phyloP scores from a whole-genome alignment of 2,888 invertebrate genomes.

The Galerucella pusilla region DNA sequence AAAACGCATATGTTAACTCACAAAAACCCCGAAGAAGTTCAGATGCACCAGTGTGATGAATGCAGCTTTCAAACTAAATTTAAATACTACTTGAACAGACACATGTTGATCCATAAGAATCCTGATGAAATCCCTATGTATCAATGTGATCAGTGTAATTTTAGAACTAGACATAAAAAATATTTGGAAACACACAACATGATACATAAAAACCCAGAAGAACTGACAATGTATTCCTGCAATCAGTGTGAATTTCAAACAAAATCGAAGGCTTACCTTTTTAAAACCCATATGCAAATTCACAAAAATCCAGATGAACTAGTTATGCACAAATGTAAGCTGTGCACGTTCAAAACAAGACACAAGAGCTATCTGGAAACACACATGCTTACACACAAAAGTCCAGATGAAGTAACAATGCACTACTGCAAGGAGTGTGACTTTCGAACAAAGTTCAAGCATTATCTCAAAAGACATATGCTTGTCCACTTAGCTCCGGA shows the following conservation, averaged over 20 bases:
- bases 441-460: slow-evolving; percentile 47
- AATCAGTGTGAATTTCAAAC: slow-evolving; percentile 48
- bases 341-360: slow-evolving; percentile 48
- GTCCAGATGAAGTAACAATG: slow-evolving; percentile 46
- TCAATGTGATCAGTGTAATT: slow-evolving; percentile 47
- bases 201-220: slow-evolving; percentile 49
- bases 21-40: slow-evolving; percentile 45
- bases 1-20: slow-evolving; percentile 49
- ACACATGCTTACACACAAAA: slow-evolving; percentile 49
- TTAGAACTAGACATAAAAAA: slow-evolving; percentile 48
- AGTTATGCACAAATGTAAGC: slow-evolving; percentile 38
- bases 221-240: slow-evolving; percentile 49
- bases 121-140: slow-evolving; percentile 46
- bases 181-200: slow-evolving; percentile 47
- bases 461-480: slow-evolving; percentile 49
- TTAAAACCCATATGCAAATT: slow-evolving; percentile 47
- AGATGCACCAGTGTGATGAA: slow-evolving; percentile 45
- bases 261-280: slow-evolving; percentile 49
- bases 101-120: slow-evolving; percentile 46
- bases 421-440: slow-evolving; percentile 46
- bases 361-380: slow-evolving; percentile 50
- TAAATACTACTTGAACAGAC: slow-evolving; percentile 48
- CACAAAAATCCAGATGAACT: slow-evolving; percentile 46
- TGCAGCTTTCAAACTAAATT: slow-evolving; percentile 49
- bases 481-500: slow-evolving; percentile 44